Evolutionary conservation across 2,888 invertebrate genomes (phyloP), one percentile per base, ranked within the genome.

Genomic region (Automeris io): DNA sequence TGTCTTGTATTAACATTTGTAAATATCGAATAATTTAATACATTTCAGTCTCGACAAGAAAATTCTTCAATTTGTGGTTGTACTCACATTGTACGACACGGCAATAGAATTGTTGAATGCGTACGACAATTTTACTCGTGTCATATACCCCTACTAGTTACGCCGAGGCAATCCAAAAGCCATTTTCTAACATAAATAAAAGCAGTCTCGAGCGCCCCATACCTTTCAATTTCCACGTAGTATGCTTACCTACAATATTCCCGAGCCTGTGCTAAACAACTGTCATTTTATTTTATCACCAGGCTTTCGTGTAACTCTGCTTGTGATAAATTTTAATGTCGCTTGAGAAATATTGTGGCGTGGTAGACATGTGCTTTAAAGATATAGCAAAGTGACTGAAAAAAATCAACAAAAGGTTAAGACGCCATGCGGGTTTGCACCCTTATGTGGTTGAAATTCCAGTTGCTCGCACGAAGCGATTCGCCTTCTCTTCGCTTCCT

Each of bases 251-350:
- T 61, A 59, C 68, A 66, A 73, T 75, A 76, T 74, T 79, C 85
- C 85, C 82, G 71, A 51, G 76, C 63, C 78, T 70, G 61, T 75
- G 79, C 80, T 86, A 86, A 86, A 85, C 85, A 85, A 86, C 81
- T 83, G 85, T 83, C 85, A 82, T 85, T 83, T 83, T 85, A 83
- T 85, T 86, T 86, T 85, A 85, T 83, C 76, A 77, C 85, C 80
- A 54, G 73, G 76, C 79, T 82, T 76, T 63, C 70, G 65, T 72
- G 80, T 81, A 80, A 82, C 71, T 78, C 77, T 64, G 69, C 62
- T 69, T 64, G 79, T 73, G 74, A 83, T 86, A 81, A 85, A 86
- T 85, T 85, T 86, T 86, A 86, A 86, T 85, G 85, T 66, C 60
- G 51, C 57, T 51, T 47, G 55, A 70, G 73, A 82, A 76, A 81